A percentile compares a stretch with the other conserved stretches of the same genome.
These are phyloP conservation scores for Drosophila miranda DNA, from an alignment of 1,140 invertebrate genomes.

Conservation along the genomic window DNA sequence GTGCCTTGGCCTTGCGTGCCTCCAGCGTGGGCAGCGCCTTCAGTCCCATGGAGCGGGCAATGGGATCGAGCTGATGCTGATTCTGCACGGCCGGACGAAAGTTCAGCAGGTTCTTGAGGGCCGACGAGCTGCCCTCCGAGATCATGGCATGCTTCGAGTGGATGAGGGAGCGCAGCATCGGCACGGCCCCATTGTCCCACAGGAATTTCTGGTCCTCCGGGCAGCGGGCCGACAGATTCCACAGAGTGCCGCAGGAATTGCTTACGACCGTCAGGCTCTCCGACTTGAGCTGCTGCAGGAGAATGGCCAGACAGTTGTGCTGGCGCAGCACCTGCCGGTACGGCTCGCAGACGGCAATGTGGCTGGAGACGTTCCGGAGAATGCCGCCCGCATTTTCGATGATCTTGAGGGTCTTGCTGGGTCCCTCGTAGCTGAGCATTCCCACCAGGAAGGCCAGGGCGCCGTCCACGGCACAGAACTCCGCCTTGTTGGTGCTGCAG, in stretches of 20 bases:
- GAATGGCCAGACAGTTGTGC: conserved; percentile 93
- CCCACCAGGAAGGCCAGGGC: conserved; percentile 94
- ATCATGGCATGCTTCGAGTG: conserved; percentile 99
- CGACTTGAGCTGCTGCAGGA: conserved; percentile 95
- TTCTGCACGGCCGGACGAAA: conserved; percentile 89
- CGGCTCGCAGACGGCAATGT: conserved; percentile 95
- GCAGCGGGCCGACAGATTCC: conserved; percentile 97
- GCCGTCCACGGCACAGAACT: conserved; percentile 95
- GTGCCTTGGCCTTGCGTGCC: conserved; percentile 92
- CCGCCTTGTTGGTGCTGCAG: conserved; percentile 96
- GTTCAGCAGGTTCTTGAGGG: conserved; percentile 95
- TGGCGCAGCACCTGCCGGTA: conserved; percentile 93
- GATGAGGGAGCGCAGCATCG: conserved; percentile 95
- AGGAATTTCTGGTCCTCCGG: conserved; percentile 93
- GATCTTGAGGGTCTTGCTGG: conserved; percentile 93
- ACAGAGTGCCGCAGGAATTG: conserved; percentile 97
- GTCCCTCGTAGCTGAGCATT: conserved; percentile 93
- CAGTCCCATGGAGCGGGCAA: conserved; percentile 87
- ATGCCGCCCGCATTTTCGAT: conserved; percentile 98
- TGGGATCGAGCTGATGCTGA: conserved; percentile 87
- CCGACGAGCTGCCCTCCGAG: conserved; percentile 96
- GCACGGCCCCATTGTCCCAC: conserved; percentile 96
- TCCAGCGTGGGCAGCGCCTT: conserved; percentile 90
- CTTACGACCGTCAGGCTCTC: conserved; percentile 97
- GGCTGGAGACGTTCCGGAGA: conserved; percentile 96